These are phyloP conservation scores for Platysteira castanea DNA, from an alignment of 2,113 vertebrate species.

Conservation along the genomic window DNA sequence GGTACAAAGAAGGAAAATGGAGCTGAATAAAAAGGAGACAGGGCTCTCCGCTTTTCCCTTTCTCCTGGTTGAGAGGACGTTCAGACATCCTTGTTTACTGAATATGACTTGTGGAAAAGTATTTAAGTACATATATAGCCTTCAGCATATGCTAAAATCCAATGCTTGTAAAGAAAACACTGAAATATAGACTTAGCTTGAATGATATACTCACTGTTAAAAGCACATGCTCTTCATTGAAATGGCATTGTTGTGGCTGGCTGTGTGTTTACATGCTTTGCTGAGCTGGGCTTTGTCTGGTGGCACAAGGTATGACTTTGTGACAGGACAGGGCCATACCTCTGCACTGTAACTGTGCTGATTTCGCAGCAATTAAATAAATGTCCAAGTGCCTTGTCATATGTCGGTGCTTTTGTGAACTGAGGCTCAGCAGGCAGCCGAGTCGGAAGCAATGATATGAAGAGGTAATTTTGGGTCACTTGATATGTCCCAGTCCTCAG, in stretches of 20 bases:
- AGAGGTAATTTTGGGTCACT: background rate
- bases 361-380: background rate
- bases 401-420: background rate
- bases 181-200: background rate
- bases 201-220: background rate
- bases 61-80: background rate
- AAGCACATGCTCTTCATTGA: background rate
- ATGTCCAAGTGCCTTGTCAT: background rate
- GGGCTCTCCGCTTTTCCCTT: background rate
- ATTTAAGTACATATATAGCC: background rate
- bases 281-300: background rate
- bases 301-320: background rate
- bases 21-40: background rate
- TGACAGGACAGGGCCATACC: background rate
- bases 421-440: background rate
- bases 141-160: background rate
- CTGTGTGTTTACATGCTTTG: background rate
- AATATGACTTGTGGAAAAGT: background rate
- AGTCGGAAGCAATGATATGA: background rate
- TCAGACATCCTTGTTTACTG: background rate
- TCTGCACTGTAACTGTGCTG: background rate
- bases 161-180: background rate
- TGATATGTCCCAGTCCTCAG: background rate
- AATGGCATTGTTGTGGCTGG: background rate
- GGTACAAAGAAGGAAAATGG: background rate